Evolutionary conservation across 2,888 invertebrate genomes (phyloP), one percentile per base, ranked within the genome.

Genomic region (Proisotoma minuta): DNA sequence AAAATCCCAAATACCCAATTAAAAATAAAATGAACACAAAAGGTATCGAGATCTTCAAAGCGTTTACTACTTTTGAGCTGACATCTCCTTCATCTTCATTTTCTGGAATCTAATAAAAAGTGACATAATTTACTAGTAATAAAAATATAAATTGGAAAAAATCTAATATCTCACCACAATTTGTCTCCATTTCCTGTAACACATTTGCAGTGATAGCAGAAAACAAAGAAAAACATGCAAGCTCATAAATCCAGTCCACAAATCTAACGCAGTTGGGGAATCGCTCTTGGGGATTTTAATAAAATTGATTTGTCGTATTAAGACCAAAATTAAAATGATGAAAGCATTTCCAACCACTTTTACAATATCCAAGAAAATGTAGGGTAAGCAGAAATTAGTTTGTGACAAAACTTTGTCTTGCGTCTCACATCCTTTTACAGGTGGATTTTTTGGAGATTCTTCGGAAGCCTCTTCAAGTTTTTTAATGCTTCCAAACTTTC

Each of bases 231-330:
- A 60, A 29, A 66, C 22, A 12, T 60, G 26, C 1, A 67, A 26
- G 4, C 47, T 59, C 2, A 68, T 48, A 23, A 65, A 27, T 15
- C 59, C 59, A 10, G 66, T 60, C 72, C 72, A 72, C 10, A 72
- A 62, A 51, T 72, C 69, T 18, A 69, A 53, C 5, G 62, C 72
- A 50, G 68, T 72, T 5, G 70, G 50, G 5, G 72, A 57, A 43
- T 66, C 66, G 24, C 69, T 59, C 26, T 24, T 27, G 1, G 72
- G 72, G 29, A 64, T 20, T 10, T 60, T 53, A 8, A 66, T 22
- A 39, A 60, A 62, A 63, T 66, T 66, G 10, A 69, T 49, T 63
- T 70, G 69, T 27, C 63, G 63, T 22, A 72, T 23, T 12, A 69
- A 22, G 15, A 64, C 50, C 12, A 64, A 22, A 15, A 68, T 20